Conservation (phyloP, 2,113 vertebrate genomes). For the Limnothrissa miodon region DNA sequence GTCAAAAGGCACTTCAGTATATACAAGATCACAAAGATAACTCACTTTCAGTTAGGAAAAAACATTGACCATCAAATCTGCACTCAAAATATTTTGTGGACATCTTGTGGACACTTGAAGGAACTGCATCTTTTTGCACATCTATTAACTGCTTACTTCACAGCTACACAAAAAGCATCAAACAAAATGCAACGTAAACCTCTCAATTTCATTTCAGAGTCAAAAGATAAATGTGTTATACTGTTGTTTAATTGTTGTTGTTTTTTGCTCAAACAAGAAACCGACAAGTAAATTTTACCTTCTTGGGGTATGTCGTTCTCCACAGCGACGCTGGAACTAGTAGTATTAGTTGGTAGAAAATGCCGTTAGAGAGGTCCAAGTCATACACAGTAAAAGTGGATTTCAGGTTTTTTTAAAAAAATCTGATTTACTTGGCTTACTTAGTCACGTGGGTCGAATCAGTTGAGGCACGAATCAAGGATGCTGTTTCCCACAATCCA, state of each 20-base stretch:
- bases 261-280: neutral
- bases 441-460: neutral
- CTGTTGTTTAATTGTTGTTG: too few species aligned
- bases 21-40: too few species aligned
- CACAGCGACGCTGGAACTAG: too few species aligned
- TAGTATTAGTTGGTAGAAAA: neutral
- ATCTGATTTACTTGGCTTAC: too few species aligned
- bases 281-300: neutral
- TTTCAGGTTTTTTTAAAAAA: too few species aligned
- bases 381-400: too few species aligned
- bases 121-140: neutral
- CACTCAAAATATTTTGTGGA: neutral
- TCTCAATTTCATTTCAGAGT: too few species aligned
- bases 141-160: neutral
- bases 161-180: neutral
- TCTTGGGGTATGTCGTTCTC: neutral
- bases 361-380: too few species aligned
- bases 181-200: neutral
- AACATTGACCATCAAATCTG: neutral
- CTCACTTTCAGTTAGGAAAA: neutral
- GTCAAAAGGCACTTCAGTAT: too few species aligned
- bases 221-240: too few species aligned
- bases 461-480: neutral
- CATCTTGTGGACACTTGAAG: neutral
- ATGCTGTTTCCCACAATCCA: conserved; percentile 57